Evolutionary conservation across 2,113 vertebrate genomes (phyloP), one percentile per base, ranked within the genome.

Genomic region (Chaenocephalus aceratus): DNA sequence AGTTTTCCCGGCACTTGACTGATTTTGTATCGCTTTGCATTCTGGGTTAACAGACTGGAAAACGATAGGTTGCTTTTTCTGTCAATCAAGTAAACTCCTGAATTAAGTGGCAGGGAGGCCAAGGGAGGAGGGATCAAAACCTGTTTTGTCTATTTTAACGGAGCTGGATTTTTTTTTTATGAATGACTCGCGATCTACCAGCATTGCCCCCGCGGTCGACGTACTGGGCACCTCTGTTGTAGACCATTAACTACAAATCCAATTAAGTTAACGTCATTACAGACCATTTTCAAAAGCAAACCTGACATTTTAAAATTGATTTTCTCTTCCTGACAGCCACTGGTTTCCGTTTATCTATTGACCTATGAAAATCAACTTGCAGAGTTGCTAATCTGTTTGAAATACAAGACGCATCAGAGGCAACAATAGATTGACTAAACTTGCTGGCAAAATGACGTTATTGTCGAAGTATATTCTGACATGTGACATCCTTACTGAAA

Each of bases 391-490:
- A 58, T 23, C 36, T 60, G 8, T 34, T 23, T 66, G 13, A 66
- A 75, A 72, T 71, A 66, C 36, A 53, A n/a, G 26, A 67, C 67
- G 34, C 54, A 84, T 70, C 80, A 65, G 7, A 71, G 36, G 16
- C 7, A 61, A 51, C 5, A 7, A 70, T 41, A 7, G 36, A 41
- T 41, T 41, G 6, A 41, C 5, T 71, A 70, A 15, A 36, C 49
- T 80, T 72, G 36, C 16, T 41, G 18, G 6, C 13, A 44, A 30
- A 6, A 21, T 66, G 15, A 48, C 26, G 65, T 58, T 46, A 44
- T 48, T 69, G 52, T 58, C 51, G 30, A n/a, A 16, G 46, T 65
- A 16, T 18, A 10, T 41, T 53, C 18, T 52, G 57, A 61, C 56
- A 59, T 67, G 30, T 51, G 60, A 71, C 34, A 23, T 15, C 10